phyloP scores from a whole-genome alignment of 2,888 invertebrate genomes.

The Acrocera orbiculus region DNA sequence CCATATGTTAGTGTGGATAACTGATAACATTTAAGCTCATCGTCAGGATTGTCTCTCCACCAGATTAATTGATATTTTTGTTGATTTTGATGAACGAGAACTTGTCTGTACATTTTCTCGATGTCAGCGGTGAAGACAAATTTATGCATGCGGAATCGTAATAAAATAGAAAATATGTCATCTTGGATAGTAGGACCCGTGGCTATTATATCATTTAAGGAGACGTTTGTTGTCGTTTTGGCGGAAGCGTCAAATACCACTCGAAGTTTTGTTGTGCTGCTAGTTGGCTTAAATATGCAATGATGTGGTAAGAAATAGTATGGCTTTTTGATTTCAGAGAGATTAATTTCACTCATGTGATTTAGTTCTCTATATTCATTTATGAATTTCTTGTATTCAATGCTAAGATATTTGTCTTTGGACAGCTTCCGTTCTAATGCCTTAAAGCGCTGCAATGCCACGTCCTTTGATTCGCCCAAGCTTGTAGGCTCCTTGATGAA shows the following conservation, averaged over 20 bases:
- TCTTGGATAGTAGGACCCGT: neutral
- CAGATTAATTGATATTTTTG: constrained; percentile 12
- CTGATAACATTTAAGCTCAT: constrained; percentile 7
- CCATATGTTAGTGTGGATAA: constrained; percentile 12
- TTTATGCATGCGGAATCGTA: neutral
- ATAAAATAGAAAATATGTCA: neutral
- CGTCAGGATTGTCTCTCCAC: constrained; percentile 9
- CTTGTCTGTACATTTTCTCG: constrained; percentile 16
- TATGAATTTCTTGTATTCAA: neutral
- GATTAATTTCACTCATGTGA: neutral
- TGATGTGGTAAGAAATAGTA: neutral
- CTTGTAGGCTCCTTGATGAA: too few species aligned
- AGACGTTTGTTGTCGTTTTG: neutral
- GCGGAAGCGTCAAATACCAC: neutral
- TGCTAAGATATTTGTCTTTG: neutral
- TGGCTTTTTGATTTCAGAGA: neutral
- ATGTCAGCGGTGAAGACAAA: constrained; percentile 12
- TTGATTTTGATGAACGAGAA: constrained; percentile 11
- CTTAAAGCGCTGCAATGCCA: too few species aligned
- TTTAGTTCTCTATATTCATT: neutral
- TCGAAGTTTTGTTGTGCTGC: neutral
- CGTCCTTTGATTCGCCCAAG: too few species aligned
- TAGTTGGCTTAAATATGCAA: neutral
- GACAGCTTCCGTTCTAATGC: too few species aligned
- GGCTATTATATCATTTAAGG: neutral